phyloP scores from a whole-genome alignment of 2,888 invertebrate species.

The Aethes cnicana region DNA sequence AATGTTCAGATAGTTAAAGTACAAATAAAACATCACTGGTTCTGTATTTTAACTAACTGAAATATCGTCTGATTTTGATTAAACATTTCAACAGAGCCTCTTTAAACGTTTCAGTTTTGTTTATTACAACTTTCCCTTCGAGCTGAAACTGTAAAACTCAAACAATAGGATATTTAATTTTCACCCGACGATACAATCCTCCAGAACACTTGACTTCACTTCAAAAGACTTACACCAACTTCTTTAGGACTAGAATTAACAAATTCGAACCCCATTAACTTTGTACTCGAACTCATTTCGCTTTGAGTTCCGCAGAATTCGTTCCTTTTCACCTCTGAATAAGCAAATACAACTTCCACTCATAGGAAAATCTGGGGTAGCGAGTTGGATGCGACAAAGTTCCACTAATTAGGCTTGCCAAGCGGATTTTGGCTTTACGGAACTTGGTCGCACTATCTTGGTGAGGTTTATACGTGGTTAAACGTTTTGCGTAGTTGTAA shows the following conservation, averaged over 20 bases:
- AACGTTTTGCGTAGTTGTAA: neutral
- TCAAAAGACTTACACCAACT: neutral
- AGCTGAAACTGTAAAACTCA: neutral
- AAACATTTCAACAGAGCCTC: too few relatives aligned
- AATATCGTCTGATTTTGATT: too few relatives aligned
- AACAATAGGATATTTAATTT: neutral
- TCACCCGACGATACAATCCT: slow-evolving; percentile 5
- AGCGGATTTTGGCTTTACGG: slow-evolving; percentile 21
- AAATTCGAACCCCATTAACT: neutral
- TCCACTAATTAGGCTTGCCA: slow-evolving; percentile 28
- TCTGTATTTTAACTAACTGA: too few relatives aligned
- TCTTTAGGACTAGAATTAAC: neutral
- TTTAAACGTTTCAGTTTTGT: too few relatives aligned
- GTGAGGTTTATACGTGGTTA: neutral
- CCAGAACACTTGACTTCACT: slow-evolving; percentile 14
- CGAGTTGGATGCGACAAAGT: slow-evolving; percentile 27
- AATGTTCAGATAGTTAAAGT: too few relatives aligned
- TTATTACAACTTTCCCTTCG: neutral
- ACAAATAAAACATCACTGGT: too few relatives aligned
- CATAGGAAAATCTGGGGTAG: slow-evolving; percentile 26
- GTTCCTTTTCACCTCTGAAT: slow-evolving; percentile 22
- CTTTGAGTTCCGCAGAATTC: neutral
- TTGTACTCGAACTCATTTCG: slow-evolving; percentile 6
- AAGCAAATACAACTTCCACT: slow-evolving; percentile 29
- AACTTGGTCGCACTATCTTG: slow-evolving; percentile 18